Conservation (phyloP, 2,888 invertebrate species). For the Eupithecia inturbata region DNA sequence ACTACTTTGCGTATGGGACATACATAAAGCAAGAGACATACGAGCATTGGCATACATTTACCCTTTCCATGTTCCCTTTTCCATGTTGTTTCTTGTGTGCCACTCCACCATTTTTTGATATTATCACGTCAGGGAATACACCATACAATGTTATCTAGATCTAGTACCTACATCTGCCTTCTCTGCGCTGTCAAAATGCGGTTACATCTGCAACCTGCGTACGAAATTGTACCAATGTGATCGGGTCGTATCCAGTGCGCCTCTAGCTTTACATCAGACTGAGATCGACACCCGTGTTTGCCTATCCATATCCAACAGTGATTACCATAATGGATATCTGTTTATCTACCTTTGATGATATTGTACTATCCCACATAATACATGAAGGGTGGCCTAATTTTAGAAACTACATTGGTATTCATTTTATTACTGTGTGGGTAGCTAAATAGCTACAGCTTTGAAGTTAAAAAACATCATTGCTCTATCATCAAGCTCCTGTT, state of each 20-base stretch:
- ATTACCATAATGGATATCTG: conserved; percentile 9
- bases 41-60: not conserved
- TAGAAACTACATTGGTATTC: not conserved
- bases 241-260: not conserved
- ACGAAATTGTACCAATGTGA: not conserved
- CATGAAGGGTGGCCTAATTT: not conserved
- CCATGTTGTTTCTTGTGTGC: not conserved
- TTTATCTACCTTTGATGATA: conserved; percentile 6
- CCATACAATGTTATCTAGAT: not conserved
- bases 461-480: not conserved
- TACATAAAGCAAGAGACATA: not conserved
- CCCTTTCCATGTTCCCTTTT: no score
- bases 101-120: not conserved
- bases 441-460: not conserved
- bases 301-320: conserved; percentile 8
- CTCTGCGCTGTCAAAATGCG: not conserved
- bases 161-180: not conserved
- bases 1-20: no score
- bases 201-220: not conserved
- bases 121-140: not conserved
- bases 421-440: not conserved
- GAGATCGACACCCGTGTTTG: not conserved
- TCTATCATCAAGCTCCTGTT: no score
- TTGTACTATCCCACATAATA: not conserved
- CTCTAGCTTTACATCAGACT: not conserved